Base-by-base conservation (phyloP, 1,140 invertebrate genomes). In the Tetramorium simillimum region DNA sequence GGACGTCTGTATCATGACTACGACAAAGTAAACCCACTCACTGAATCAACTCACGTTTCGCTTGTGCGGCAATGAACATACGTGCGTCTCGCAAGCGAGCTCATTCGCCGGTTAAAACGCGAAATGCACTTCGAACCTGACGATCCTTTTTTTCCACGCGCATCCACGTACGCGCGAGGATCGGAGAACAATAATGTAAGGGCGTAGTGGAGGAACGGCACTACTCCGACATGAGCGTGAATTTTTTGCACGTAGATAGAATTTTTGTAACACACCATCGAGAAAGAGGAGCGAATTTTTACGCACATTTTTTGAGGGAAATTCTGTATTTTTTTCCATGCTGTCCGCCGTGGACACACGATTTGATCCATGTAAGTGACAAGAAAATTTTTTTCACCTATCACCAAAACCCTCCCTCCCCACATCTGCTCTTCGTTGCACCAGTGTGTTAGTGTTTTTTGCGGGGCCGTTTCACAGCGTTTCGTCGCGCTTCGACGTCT, bases 321-420 rank as follows among this genome's bases (percentile, higher is more conserved):
- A 93, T 91, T 95, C 86, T 93, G 89, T 93, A 91, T 92, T 94
- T 93, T 94, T 94, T 95, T 95, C 91, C 95, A 95, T 95, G 94
- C 95, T 94, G 94, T 95, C 94, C 93, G 91, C 89, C 93, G 92
- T 90, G 95, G 94, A 94, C 94, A 70, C 89, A 94, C 94, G 91
- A 91, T 93, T 95, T 95, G 92, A 94, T 92, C 91, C 93, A 95
- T 95, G 95, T 95, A 95, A 95, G 95, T 95, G 92, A 92, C 91
- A 94, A 93, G 91, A 89, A 92, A 95, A 95, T 93, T 95, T 89
- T 95, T 94, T 95, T 93, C 95, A 92, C 91, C 94, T 94, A 93
- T 95, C 89, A 90, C 92, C 92, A 88, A 78, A 78, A 72, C 46
- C 28, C 49, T 28, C 86, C 86, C 85, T 5, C 88, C 78, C 88